Base-by-base conservation (phyloP, 2,113 vertebrate species). In the Pycnonotus jocosus region DNA sequence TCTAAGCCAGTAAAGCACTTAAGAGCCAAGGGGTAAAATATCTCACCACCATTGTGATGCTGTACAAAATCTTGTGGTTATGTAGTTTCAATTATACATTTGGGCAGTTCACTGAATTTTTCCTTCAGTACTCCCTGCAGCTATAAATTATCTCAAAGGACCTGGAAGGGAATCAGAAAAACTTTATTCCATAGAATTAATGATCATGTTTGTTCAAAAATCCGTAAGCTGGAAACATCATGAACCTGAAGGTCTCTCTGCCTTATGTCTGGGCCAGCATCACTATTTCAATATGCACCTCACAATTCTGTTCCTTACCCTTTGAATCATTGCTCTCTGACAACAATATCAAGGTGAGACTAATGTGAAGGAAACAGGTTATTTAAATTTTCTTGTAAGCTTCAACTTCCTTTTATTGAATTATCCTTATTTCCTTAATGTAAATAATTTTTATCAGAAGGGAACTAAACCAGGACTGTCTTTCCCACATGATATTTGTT, bases 61-160 rank as follows among this genome's bases (percentile, higher is more conserved):
- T 64, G 17, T 62, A 71, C 50, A 66, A 92, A 76, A 84, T 72
- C 50, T 50, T 81, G 14, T 70, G 42, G 51, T 74, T 87, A 48
- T 87, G 44, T 42, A 70, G 56, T 90, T 92, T 88, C 79, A 94
- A 81, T 92, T 90, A 88, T 80, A 47, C 51, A 81, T 88, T 93
- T 90, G 82, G 94, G 82, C 47, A 90, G 56, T 83, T 73, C 88
- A 81, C 45, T 83, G 91, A 78, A 86, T 94, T 86, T 92, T 96
- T 24, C 44, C 24, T 94, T 88, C 69, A 60, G 57, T 84, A 68
- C 8, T 51, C 47, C 23, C 51, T 84, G 61, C 37, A 81, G 70
- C 56, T 81, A 71, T 93, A 92, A 93, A 86, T 93, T 92, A 31
- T 83, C 86, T 91, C 60, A 91, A 92, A 89, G 72, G n/a, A 88